Percentiles rank a stretch among this genome's conserved stretches.
phyloP scores from a whole-genome alignment of 1,140 invertebrate species.

The Formica selysi region DNA sequence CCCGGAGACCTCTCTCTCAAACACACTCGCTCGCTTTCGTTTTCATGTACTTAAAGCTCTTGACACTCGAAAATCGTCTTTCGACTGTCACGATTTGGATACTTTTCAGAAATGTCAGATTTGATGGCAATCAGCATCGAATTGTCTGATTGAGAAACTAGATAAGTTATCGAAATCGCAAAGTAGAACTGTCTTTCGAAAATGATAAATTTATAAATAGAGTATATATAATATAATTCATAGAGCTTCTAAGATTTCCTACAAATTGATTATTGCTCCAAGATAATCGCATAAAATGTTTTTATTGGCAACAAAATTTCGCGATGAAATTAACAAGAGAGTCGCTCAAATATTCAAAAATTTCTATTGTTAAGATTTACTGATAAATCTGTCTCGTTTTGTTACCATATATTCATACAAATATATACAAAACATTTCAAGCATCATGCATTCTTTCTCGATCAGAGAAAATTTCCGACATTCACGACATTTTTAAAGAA shows the following conservation, averaged over 20 bases:
- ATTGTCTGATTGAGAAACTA: background rate
- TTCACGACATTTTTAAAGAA: background rate
- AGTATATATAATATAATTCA: background rate
- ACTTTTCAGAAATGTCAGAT: background rate
- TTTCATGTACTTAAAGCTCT: background rate
- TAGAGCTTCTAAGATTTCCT: background rate
- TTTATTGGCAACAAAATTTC: conserved; percentile 3
- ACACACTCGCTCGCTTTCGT: conserved; percentile 4
- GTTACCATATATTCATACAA: background rate
- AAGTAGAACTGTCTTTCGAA: background rate
- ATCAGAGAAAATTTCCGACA: background rate
- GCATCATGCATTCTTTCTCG: background rate
- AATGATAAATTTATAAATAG: background rate
- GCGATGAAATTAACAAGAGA: conserved; percentile 58
- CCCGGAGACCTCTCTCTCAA: conserved; percentile 5
- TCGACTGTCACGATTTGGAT: background rate
- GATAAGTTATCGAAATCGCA: background rate
- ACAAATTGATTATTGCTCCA: conserved; percentile 1
- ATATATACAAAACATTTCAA: background rate
- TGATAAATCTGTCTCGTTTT: conserved; percentile 1
- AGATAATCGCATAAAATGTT: background rate
- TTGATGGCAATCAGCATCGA: background rate
- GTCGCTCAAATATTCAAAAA: conserved; percentile 22
- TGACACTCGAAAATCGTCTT: conserved; percentile 4
- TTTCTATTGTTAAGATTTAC: conserved; percentile 55